Conservation (phyloP, 2,113 vertebrate species). For the Petaurus breviceps region DNA sequence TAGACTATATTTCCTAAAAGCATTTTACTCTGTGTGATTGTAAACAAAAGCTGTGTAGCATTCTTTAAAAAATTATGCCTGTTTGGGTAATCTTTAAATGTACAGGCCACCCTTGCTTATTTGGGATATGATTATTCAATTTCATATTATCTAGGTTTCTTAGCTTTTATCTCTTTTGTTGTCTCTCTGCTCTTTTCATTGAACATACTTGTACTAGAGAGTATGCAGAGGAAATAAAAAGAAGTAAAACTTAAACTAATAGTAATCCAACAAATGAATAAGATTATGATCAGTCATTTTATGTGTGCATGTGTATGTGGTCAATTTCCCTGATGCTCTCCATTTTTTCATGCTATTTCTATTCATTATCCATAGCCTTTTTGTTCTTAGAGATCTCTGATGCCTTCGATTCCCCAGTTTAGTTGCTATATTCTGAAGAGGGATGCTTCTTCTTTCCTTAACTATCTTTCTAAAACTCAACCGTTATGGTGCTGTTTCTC, state of each 20-base stretch:
- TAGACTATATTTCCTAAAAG: background rate
- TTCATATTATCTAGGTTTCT: constrained; percentile 8
- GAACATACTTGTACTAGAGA: background rate
- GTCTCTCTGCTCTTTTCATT: background rate
- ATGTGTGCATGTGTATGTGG: background rate
- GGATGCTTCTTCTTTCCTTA: background rate
- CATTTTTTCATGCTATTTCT: constrained; percentile 1
- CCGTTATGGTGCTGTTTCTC: background rate
- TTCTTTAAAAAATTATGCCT: background rate
- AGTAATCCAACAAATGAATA: background rate
- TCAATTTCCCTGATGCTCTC: background rate
- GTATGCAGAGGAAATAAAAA: background rate
- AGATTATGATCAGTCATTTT: background rate
- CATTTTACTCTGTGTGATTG: background rate
- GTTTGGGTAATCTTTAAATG: constrained; percentile 16
- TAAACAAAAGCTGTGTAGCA: background rate
- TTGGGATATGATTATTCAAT: background rate
- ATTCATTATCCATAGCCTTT: background rate
- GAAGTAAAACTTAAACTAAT: background rate
- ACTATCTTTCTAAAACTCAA: background rate
- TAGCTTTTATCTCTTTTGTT: background rate
- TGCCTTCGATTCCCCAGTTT: background rate
- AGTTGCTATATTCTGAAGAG: background rate
- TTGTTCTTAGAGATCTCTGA: background rate
- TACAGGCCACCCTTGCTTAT: constrained; percentile 7